Conservation (phyloP, 2,113 vertebrate genomes). For the Formicarius rufipectus region DNA sequence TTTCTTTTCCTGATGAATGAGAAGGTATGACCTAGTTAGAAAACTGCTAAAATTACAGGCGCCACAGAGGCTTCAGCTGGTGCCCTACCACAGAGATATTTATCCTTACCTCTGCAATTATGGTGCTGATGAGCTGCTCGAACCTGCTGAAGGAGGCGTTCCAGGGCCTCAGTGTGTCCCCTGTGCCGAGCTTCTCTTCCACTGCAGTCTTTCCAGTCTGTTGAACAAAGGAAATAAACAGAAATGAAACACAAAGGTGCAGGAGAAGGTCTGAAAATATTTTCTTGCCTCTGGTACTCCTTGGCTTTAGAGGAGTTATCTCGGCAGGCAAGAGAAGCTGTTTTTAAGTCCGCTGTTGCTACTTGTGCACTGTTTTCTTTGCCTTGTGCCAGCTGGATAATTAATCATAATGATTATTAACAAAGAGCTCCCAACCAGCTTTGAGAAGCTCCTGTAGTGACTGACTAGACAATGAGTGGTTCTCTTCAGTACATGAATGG, state of each 20-base stretch:
- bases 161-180: slow-evolving; percentile 90
- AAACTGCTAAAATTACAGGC: slow-evolving; percentile 89
- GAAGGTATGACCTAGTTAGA: slow-evolving; percentile 87
- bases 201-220: slow-evolving; percentile 93
- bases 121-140: slow-evolving; percentile 87
- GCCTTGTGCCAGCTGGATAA: background rate
- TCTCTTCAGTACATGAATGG: background rate
- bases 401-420: slow-evolving; percentile 31
- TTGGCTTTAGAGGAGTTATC: background rate
- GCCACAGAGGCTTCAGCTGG: slow-evolving; percentile 82
- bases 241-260: slow-evolving; percentile 61
- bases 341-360: background rate
- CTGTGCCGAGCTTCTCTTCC: slow-evolving; percentile 83
- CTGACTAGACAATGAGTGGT: background rate
- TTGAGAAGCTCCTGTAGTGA: background rate
- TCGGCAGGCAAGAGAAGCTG: background rate
- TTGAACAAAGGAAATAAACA: slow-evolving; percentile 79
- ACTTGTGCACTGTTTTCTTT: background rate
- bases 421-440: background rate
- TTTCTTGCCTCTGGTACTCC: slow-evolving; percentile 6
- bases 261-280: slow-evolving; percentile 25
- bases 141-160: slow-evolving; percentile 92
- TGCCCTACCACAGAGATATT: slow-evolving; percentile 80
- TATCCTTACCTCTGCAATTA: slow-evolving; percentile 88
- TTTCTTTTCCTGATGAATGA: slow-evolving; percentile 93